phyloP scores from a whole-genome alignment of 2,888 invertebrate species.

The Apeira syringaria region DNA sequence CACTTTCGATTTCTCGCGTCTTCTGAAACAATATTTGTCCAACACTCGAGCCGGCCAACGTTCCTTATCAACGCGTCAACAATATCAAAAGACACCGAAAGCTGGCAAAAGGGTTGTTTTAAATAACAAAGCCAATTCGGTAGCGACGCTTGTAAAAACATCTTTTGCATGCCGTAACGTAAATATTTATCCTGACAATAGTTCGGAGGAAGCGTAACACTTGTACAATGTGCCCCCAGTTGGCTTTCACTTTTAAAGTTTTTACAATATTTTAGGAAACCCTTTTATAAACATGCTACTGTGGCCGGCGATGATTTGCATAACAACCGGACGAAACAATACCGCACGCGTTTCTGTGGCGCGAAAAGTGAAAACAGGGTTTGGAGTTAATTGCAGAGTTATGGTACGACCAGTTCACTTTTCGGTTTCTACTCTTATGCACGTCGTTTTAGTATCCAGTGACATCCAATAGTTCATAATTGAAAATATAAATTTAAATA shows the following conservation, averaged over 20 bases:
- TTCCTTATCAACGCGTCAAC: constrained; percentile 52
- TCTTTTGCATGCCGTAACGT: constrained; percentile 77
- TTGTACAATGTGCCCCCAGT: constrained; percentile 68
- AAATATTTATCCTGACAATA: constrained; percentile 77
- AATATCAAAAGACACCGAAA: constrained; percentile 55
- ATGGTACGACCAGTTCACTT: constrained; percentile 56
- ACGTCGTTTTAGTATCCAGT: constrained; percentile 48
- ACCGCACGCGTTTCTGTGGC: constrained; percentile 64
- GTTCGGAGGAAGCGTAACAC: constrained; percentile 64
- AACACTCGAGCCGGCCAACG: constrained; percentile 37
- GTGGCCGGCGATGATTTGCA: constrained; percentile 66
- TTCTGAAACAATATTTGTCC: constrained; percentile 28
- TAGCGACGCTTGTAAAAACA: constrained; percentile 69
- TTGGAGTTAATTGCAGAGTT: constrained; percentile 56
- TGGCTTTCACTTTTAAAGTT: constrained; percentile 78
- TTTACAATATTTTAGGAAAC: constrained; percentile 64
- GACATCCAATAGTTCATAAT: neutral
- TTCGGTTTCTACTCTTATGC: constrained; percentile 62
- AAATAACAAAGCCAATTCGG: constrained; percentile 75
- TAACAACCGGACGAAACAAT: constrained; percentile 72
- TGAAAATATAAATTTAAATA: too few species aligned
- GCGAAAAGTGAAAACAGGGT: constrained; percentile 79
- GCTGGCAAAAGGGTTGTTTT: constrained; percentile 72
- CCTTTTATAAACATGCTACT: constrained; percentile 73
- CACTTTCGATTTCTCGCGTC: constrained; percentile 24